Evolutionary conservation across 2,888 invertebrate genomes (phyloP), one percentile per base, ranked within the genome.

Genomic region (Brachylomia viminalis): DNA sequence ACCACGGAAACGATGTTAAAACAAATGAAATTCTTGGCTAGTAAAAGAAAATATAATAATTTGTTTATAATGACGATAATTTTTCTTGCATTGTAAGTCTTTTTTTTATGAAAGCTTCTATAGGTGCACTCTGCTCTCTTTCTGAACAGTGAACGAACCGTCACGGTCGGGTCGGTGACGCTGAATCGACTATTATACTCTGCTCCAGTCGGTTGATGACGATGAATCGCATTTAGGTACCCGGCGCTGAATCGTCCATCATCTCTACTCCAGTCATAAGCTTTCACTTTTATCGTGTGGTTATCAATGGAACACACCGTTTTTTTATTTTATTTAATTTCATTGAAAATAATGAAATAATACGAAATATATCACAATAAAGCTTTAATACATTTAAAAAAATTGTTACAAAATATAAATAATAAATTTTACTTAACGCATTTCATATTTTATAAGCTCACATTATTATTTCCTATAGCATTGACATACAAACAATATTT

Each of bases 1-100:
- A 98, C 98, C 98, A 98, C 98, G 87, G 87, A 87, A 87, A 87
- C 97, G 97, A 89, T 92, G 42, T 0, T 0, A 0, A 0, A 0
- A 0, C 0, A 0, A 0, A 0, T 0, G 30, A 77, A 77, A 77
- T 70, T 79, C 20, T 70, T 20, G 30, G 15, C 20, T 7, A 0
- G 1, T 61, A 52, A 0, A 70, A 38, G 3, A 49, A 58, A 6
- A 0, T 27, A 2, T 38, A 4, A 42, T 42, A 0, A 56, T 27
- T 52, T 52, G n/a, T 23, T n/a, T 54, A 6, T 23, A 52, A n/a
- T 54, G 23, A 52, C 1, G 4, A 52, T 10, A 2, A 1, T n/a
- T 52, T 1, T 11, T 20, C 23, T n/a, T 7, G 20, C 4, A 20
- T 47, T 47, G 8, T 1, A 62, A 8, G 17, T 0, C 0, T 4